Base-by-base conservation (phyloP, 2,888 invertebrate genomes). In the Imbricaverruca yamaguchii region DNA sequence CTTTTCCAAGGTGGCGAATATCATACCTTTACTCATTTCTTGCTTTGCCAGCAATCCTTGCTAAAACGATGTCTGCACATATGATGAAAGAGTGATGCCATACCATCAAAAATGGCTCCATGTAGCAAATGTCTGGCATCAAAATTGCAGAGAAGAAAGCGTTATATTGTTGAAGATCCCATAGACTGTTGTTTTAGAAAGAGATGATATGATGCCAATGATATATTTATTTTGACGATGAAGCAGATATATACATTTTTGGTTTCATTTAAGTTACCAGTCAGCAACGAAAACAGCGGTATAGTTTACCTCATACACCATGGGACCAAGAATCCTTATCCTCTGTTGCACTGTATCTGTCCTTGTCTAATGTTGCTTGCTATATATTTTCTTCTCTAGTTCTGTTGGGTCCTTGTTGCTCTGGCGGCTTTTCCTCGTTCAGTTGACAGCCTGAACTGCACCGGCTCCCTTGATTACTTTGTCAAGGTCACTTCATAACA, bases 341-440 rank as follows among this genome's bases (percentile, higher is more conserved):
- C 67, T 80, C 25, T 67, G 15, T 21, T 65, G 65, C 63, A 65
- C 80, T 80, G 55, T 80, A 57, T 67, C 53, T 67, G 63, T 80
- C 80, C 25, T 65, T 39, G 57, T 80, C 67, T 67, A 53, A 67
- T 80, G 57, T 80, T 69, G 61, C 80, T 80, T 63, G 55, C 80
- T 63, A 25, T 63, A 56, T 67, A 55, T 67, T 55, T 65, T 65
- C 65, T 65, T 65, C 65, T 67, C 69, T 56, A 53, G 39, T 56
- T 53, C 56, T 65, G 57, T 55, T 65, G 56, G 67, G 15, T 67
- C 67, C 53, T 55, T 39, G 18, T 53, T n/a, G 67, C 67, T 25
- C 67, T 67, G 67, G 25, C 67, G 25, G 67, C 67, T 13, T 25
- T 25, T 67, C 67, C 67, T 67, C 25, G n/a, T 23, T 65, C 65